Percentiles rank a stretch among this genome's conserved stretches.
Conservation (phyloP, 2,113 vertebrate genomes). For the Ancistrus triradiatus region DNA sequence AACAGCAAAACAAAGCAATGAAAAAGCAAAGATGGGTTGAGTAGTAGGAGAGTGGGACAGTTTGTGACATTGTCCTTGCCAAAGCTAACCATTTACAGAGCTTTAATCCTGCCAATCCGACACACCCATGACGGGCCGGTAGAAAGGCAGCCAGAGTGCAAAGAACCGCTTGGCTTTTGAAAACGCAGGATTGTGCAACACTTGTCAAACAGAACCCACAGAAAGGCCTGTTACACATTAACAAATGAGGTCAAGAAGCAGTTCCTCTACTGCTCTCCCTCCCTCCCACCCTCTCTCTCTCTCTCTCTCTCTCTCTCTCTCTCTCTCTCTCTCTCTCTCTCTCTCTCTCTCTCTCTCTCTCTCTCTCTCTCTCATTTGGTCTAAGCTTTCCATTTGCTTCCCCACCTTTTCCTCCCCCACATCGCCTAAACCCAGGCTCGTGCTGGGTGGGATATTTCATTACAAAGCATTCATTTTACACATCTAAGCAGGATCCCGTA, state of each 20-base stretch:
- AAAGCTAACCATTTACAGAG: slow-evolving; percentile 30
- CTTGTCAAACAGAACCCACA: slow-evolving; percentile 48
- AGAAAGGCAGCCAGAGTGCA: slow-evolving; percentile 42
- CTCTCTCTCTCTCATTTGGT: neutral
- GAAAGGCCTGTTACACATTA: slow-evolving; percentile 61
- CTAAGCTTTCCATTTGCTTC: neutral
- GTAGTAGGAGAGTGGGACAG: slow-evolving; percentile 28
- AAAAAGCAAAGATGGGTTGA: slow-evolving; percentile 18
- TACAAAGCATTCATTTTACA: slow-evolving; percentile 53
- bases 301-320: neutral
- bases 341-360: neutral
- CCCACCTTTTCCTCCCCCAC: neutral
- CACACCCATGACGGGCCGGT: slow-evolving; percentile 26
- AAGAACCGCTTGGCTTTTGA: slow-evolving; percentile 44
- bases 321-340: neutral
- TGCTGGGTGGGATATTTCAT: slow-evolving; percentile 48
- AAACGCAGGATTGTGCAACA: slow-evolving; percentile 54
- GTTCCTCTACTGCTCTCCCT: slow-evolving; percentile 20
- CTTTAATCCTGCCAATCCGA: neutral
- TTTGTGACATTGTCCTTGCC: slow-evolving; percentile 22
- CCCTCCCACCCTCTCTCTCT: slow-evolving; percentile 1
- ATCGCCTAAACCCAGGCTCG: slow-evolving; percentile 11
- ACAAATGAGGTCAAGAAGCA: slow-evolving; percentile 46
- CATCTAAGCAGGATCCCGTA: slow-evolving; percentile 44
- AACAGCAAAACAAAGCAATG: slow-evolving; percentile 15